These are phyloP conservation scores for Eleginops maclovinus DNA, from an alignment of 2,113 vertebrate species.

Conservation along the genomic window DNA sequence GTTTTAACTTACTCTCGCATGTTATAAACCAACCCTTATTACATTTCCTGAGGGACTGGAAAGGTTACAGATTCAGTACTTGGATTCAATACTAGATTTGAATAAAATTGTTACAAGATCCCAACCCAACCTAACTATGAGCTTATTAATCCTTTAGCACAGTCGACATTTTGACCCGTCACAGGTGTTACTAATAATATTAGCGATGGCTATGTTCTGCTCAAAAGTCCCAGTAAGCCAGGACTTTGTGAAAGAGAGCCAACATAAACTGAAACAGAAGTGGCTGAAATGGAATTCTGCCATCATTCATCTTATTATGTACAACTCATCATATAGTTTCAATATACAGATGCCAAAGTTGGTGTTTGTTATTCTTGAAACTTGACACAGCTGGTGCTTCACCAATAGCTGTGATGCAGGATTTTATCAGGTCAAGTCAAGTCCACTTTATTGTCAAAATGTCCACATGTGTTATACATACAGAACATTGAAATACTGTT, in stretches of 20 bases:
- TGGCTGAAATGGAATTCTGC: constrained; percentile 7
- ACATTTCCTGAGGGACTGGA: background rate
- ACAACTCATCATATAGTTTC: background rate
- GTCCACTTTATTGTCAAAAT: too few species aligned
- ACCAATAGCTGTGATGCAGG: background rate
- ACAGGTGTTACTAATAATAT: background rate
- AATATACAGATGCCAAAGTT: background rate
- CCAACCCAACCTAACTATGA: background rate
- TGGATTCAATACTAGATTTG: background rate
- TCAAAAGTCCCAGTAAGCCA: background rate
- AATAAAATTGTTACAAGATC: background rate
- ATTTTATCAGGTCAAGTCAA: too few species aligned
- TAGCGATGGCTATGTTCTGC: background rate
- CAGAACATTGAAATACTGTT: too few species aligned
- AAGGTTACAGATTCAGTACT: background rate
- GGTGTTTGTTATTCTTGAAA: constrained; percentile 23
- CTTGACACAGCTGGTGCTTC: constrained; percentile 15
- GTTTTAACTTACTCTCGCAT: background rate
- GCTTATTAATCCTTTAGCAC: background rate
- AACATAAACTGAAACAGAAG: background rate
- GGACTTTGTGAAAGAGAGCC: background rate
- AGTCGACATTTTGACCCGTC: background rate
- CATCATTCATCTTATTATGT: constrained; percentile 14
- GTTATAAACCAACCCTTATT: background rate
- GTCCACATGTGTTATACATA: too few species aligned